Base-by-base conservation (phyloP, 2,113 vertebrate genomes). In the Bagarius yarrelli region DNA sequence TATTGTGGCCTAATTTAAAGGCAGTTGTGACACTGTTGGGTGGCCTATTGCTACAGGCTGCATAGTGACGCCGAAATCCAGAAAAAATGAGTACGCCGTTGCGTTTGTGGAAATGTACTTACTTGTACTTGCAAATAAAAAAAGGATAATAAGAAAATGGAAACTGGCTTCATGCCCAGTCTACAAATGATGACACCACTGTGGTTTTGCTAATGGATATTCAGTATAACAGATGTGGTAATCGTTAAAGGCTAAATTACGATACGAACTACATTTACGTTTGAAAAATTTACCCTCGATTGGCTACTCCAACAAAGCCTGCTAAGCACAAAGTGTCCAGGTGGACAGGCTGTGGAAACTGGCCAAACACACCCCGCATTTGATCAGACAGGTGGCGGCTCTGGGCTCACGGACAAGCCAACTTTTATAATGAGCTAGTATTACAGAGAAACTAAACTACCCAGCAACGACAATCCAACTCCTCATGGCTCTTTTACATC, bases 1-100 rank as follows among this genome's bases (percentile, higher is more conserved):
- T 64, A 79, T 60, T 78, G 66, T 79, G 85, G 76, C 79, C 81
- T 69, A 81, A 83, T 83, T 87, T 79, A 75, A 81, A 79, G 57
- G 52, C 53, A 56, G 53, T 55, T 19, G 52, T 52, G 50, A 63
- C 70, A 72, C 85, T 72, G 75, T 76, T 66, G 55, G 79, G 81
- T 87, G 85, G 83, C 83, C 85, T 83, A 67, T 16, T 76, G 83
- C 85, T 59, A 81, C 34, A 25, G 81, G 81, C 78, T 4, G 9
- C 23, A 18, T 75, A 73, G 56, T 40, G 25, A 44, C 79, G 83
- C 61, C 30, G 63, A 72, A 50, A 77, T 52, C 56, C 40, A 69
- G 71, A 76, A 15, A 23, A 81, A 70, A 63, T 53, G 5, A 30
- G 61, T 73, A 57, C 34, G 25, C 23, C 14, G 71, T 66, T 73